These are phyloP conservation scores for Ostrea denselamellosa DNA, from an alignment of 1,140 invertebrate species.

Conservation along the genomic window DNA sequence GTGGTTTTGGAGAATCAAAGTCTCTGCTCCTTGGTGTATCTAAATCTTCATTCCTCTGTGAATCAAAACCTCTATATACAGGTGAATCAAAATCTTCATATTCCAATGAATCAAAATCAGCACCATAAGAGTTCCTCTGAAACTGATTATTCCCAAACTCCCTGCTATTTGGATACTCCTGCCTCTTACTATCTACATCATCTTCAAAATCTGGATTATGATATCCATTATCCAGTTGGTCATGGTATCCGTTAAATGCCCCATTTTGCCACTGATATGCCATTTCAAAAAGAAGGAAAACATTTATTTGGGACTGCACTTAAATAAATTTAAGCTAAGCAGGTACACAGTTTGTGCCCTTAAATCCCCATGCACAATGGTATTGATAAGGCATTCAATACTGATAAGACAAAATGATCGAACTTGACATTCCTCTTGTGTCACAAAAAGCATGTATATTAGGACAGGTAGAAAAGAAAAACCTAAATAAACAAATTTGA, in stretches of 20 bases:
- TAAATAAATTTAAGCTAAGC: background rate
- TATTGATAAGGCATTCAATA: slow-evolving; percentile 26
- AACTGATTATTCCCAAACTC: background rate
- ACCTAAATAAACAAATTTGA: background rate
- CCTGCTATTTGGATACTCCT: background rate
- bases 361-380: slow-evolving; percentile 16
- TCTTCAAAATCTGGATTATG: slow-evolving; percentile 17
- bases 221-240: background rate
- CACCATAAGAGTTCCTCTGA: background rate
- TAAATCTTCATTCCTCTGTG: background rate
- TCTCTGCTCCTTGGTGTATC: background rate
- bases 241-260: background rate
- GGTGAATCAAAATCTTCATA: slow-evolving; percentile 4
- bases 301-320: background rate
- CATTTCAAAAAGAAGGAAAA: background rate
- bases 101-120: background rate
- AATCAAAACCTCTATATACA: background rate
- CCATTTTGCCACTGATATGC: slow-evolving; percentile 1
- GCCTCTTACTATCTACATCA: background rate
- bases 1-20: background rate
- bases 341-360: slow-evolving; percentile 6
- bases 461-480: background rate
- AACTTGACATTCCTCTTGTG: slow-evolving; percentile 27
- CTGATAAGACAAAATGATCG: slow-evolving; percentile 34
- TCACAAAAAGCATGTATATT: slow-evolving; percentile 1